Conservation (phyloP, 2,888 invertebrate genomes). For the Escarpia spicata region DNA sequence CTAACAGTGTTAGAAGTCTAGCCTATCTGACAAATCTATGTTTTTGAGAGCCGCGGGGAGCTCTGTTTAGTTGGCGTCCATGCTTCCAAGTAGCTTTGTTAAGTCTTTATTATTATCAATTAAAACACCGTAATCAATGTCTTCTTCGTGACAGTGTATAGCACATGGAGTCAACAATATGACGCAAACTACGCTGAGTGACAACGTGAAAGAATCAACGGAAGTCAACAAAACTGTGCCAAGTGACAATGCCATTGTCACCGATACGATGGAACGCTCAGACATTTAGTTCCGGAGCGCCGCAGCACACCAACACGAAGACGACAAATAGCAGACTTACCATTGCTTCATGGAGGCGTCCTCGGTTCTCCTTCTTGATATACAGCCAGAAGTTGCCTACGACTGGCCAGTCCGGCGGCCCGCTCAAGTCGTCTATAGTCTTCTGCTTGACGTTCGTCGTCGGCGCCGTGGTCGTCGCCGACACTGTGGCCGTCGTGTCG, state of each 20-base stretch:
- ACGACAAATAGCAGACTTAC: constrained; percentile 43
- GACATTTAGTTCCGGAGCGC: no score
- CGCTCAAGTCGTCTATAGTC: constrained; percentile 54
- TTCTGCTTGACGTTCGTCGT: not conserved
- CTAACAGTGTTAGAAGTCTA: not conserved
- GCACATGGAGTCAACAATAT: not conserved
- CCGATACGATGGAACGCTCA: not conserved
- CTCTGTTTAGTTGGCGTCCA: not conserved
- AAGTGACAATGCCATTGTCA: not conserved
- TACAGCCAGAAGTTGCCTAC: constrained; percentile 60
- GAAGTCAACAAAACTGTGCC: not conserved
- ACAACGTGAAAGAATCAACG: not conserved
- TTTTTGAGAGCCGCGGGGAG: not conserved
- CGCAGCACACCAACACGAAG: no score
- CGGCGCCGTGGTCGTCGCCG: not conserved
- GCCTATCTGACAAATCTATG: not conserved
- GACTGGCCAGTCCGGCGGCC: constrained; percentile 58
- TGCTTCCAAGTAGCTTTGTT: not conserved
- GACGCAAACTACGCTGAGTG: not conserved
- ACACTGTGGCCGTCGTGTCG: not conserved
- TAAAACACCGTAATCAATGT: not conserved
- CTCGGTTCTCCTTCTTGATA: constrained; percentile 56
- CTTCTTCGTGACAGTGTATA: not conserved
- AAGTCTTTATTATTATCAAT: not conserved
- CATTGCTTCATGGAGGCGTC: constrained; percentile 60